These are phyloP conservation scores for Acrocephalus scirpaceus DNA, from an alignment of 2,797 vertebrate genomes.

Conservation along the genomic window DNA sequence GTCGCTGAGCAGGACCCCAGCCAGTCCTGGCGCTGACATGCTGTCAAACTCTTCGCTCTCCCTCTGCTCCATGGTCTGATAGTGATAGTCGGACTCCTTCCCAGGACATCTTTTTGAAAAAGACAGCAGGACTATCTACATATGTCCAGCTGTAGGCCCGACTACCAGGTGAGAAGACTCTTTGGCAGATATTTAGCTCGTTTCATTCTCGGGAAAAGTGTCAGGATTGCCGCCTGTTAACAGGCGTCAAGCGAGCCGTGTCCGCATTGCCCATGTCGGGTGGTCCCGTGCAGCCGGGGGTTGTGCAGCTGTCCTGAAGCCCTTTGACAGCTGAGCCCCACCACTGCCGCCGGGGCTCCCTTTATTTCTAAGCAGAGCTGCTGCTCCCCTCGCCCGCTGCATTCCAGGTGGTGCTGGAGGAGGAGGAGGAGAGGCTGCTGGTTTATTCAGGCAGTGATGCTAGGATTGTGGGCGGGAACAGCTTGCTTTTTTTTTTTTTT, in stretches of 20 bases:
- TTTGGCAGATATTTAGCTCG: not conserved
- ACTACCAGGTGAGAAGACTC: not conserved
- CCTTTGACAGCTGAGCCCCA: not conserved
- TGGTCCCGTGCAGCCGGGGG: not conserved
- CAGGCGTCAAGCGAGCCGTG: not conserved
- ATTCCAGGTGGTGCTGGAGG: constrained; percentile 43
- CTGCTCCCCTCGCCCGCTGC: not conserved
- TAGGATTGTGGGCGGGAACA: constrained; percentile 70
- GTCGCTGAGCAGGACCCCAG: not conserved
- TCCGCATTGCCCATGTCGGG: fast-evolving
- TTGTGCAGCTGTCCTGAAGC: not conserved
- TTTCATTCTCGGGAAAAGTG: not conserved
- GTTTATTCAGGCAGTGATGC: constrained; percentile 42
- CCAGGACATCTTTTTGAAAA: not conserved
- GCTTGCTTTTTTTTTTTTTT: not conserved
- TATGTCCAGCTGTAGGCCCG: not conserved
- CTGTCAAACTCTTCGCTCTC: not conserved
- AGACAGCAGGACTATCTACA: not conserved
- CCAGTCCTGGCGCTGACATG: not conserved
- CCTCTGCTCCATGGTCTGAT: not conserved
- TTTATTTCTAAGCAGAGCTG: not conserved
- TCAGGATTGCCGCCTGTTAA: fast-evolving
- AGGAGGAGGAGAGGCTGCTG: not conserved
- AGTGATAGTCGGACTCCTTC: not conserved
- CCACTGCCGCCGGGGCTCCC: not conserved